Evolutionary conservation across 1,140 invertebrate species (phyloP).

Genomic region (Bursaphelenchus mucronatus): DNA sequence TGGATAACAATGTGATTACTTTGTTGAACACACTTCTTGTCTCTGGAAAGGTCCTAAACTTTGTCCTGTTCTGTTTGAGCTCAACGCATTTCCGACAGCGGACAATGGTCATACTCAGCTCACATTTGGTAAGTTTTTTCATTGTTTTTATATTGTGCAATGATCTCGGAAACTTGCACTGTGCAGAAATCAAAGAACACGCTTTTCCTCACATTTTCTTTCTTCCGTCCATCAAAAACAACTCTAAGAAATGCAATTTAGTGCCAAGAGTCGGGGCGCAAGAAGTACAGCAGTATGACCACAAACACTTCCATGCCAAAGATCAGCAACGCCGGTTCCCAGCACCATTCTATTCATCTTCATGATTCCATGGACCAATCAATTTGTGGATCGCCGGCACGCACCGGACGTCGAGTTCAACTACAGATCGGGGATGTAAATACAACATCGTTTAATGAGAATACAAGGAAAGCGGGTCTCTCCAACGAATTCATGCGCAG

Average conservation of each 20-base stretch:
- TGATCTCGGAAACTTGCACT: conserved; percentile 9
- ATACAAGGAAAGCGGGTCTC: too few relatives aligned
- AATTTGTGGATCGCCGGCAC: conserved; percentile 1
- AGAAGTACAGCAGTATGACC: conserved; percentile 30
- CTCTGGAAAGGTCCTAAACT: conserved; percentile 44
- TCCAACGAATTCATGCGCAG: too few relatives aligned
- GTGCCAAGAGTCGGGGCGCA: conserved; percentile 29
- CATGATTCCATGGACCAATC: conserved; percentile 8
- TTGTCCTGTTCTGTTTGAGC: conserved; percentile 43
- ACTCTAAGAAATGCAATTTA: not conserved
- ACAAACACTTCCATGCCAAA: conserved; percentile 12
- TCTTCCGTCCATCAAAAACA: conserved; percentile 3
- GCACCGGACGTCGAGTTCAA: not conserved
- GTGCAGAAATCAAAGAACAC: conserved; percentile 2
- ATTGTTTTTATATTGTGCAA: conserved; percentile 5
- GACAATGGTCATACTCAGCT: conserved; percentile 37
- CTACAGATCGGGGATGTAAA: not conserved
- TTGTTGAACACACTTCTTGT: conserved; percentile 38
- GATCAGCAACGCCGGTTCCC: conserved; percentile 5
- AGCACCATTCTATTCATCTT: conserved; percentile 8
- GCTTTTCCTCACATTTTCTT: conserved; percentile 1
- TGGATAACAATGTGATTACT: conserved; percentile 32
- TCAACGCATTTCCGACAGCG: conserved; percentile 45
- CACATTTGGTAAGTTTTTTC: conserved; percentile 35
- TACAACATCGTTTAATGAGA: too few relatives aligned